Evolutionary conservation across 2,888 invertebrate species (phyloP).

Genomic region (Cheiracanthium punctorium): DNA sequence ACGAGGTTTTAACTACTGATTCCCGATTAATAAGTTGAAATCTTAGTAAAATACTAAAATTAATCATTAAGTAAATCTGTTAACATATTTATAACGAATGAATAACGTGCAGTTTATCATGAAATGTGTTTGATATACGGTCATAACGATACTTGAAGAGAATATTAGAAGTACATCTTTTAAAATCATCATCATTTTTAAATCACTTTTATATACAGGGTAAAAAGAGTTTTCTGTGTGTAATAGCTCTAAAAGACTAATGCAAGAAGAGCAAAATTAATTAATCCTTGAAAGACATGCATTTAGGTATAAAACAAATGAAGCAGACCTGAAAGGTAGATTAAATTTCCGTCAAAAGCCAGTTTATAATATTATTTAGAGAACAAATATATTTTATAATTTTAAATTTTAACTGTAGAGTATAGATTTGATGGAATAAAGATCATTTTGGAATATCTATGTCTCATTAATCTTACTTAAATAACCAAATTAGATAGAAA

Average conservation of each 20-base stretch:
- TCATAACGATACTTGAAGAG: no score
- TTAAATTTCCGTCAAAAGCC: slow-evolving; percentile 19
- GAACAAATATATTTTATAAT: slow-evolving; percentile 39
- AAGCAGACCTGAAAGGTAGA: slow-evolving; percentile 1
- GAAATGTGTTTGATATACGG: no score
- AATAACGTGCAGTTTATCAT: no score
- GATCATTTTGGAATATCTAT: background rate
- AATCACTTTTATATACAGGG: slow-evolving; percentile 32
- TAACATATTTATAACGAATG: no score
- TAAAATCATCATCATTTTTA: no score
- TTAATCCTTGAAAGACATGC: no score
- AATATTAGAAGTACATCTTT: no score
- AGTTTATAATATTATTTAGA: slow-evolving; percentile 19
- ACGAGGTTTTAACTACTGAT: no score
- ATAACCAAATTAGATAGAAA: background rate
- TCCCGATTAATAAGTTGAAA: no score
- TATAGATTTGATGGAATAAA: background rate
- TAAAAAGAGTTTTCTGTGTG: slow-evolving; percentile 16
- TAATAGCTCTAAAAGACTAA: slow-evolving; percentile 2
- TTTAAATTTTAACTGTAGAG: slow-evolving; percentile 36
- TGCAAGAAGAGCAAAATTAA: background rate
- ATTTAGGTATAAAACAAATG: background rate
- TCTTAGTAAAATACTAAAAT: no score
- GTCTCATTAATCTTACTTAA: background rate
- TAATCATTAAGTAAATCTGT: no score